phyloP scores from a whole-genome alignment of 2,888 invertebrate species.

The Dicycla oo region DNA sequence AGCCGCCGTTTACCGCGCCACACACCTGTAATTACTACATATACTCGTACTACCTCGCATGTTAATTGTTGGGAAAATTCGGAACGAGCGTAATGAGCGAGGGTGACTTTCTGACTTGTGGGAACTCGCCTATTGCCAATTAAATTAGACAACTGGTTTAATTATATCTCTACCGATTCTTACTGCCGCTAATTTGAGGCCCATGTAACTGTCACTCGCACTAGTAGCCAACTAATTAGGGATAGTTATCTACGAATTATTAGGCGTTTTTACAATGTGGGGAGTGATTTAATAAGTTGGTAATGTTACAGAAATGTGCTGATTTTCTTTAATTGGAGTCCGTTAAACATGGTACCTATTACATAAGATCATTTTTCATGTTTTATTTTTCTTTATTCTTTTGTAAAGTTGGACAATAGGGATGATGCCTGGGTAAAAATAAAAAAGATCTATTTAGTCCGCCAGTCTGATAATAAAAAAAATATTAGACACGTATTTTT shows the following conservation, averaged over 20 bases:
- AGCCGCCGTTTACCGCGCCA: constrained; percentile 75
- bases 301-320: constrained; percentile 70
- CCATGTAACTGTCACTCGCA: constrained; percentile 71
- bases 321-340: constrained; percentile 72
- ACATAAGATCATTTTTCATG: constrained; percentile 4
- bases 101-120: constrained; percentile 87
- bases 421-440: too few relatives aligned
- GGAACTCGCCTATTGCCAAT: constrained; percentile 89
- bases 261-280: constrained; percentile 71
- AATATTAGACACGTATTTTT: too few relatives aligned
- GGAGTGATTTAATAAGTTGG: constrained; percentile 77
- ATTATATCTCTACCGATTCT: constrained; percentile 82
- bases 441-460: too few relatives aligned
- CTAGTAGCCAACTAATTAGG: constrained; percentile 75
- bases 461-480: too few relatives aligned
- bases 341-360: constrained; percentile 43
- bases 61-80: constrained; percentile 88
- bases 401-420: not conserved
- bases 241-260: constrained; percentile 79
- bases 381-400: constrained; percentile 20
- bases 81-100: constrained; percentile 78
- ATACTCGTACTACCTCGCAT: constrained; percentile 74
- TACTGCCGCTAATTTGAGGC: constrained; percentile 74
- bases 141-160: constrained; percentile 88
- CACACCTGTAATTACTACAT: constrained; percentile 80